Conservation (phyloP, 2,888 invertebrate genomes). For the Trichopria drosophilae region DNA sequence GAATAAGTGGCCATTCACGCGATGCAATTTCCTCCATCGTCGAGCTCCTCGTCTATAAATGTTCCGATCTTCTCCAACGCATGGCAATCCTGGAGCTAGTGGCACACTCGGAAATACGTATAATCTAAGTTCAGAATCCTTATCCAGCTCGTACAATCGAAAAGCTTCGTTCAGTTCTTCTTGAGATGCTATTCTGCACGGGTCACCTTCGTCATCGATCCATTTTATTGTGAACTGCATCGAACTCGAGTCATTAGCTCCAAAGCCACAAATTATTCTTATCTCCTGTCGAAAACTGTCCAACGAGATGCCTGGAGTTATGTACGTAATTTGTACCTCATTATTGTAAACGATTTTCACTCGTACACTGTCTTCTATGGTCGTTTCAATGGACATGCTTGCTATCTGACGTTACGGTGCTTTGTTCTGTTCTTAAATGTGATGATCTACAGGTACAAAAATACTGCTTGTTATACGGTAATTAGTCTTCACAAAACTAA, state of each 20-base stretch:
- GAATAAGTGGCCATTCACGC: slow-evolving; percentile 98
- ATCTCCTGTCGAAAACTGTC: slow-evolving; percentile 1
- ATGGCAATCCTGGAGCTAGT: slow-evolving; percentile 65
- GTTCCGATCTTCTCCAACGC: slow-evolving; percentile 64
- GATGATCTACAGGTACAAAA: no score
- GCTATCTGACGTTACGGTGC: no score
- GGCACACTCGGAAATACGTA: slow-evolving; percentile 62
- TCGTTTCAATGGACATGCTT: no score
- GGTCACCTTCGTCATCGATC: slow-evolving; percentile 5
- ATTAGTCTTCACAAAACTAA: no score
- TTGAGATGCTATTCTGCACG: slow-evolving; percentile 2
- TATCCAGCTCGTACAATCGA: slow-evolving; percentile 2
- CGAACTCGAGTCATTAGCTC: background rate
- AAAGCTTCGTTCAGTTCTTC: slow-evolving; percentile 7
- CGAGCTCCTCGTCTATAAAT: slow-evolving; percentile 71
- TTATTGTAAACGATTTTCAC: no score
- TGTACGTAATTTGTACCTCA: background rate
- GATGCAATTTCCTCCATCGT: slow-evolving; percentile 84
- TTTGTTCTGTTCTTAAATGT: no score
- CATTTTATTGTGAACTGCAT: slow-evolving; percentile 7
- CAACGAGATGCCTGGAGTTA: background rate
- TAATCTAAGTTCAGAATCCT: background rate
- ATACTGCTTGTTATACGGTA: no score
- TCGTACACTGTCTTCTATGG: no score
- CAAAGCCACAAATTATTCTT: background rate